Conservation (phyloP, 2,797 vertebrate genomes). For the Acanthopagrus latus region DNA sequence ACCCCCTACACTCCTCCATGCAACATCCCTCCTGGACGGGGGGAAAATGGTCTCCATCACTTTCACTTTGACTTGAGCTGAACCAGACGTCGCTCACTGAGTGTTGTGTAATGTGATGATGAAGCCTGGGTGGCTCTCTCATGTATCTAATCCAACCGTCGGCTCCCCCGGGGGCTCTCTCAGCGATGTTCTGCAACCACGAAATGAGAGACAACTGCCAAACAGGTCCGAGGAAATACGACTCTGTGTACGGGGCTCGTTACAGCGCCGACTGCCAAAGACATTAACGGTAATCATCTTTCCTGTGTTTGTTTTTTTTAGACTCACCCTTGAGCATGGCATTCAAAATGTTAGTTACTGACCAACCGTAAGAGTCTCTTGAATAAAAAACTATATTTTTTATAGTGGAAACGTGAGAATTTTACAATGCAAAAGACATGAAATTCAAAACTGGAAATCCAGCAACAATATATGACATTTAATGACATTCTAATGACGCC, state of each 20-base stretch:
- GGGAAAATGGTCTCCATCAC: conserved; percentile 69
- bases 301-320: conserved; percentile 27
- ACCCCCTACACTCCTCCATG: neutral
- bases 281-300: conserved; percentile 43
- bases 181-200: conserved; percentile 65
- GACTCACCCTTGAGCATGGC: conserved; percentile 4
- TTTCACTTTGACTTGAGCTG: conserved; percentile 75
- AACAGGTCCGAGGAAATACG: conserved; percentile 54
- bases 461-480: conserved; percentile 15
- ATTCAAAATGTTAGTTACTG: neutral
- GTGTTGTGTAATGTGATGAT: conserved; percentile 76
- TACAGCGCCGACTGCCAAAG: conserved; percentile 43
- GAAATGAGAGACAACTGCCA: conserved; percentile 72
- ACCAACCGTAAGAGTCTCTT: neutral
- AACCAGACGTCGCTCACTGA: conserved; percentile 72
- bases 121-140: conserved; percentile 74
- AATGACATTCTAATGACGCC: neutral
- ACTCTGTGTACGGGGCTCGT: conserved; percentile 23
- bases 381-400: neutral
- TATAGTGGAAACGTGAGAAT: neutral
- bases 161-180: conserved; percentile 37
- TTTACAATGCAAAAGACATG: neutral
- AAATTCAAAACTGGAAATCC: neutral
- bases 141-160: conserved; percentile 52
- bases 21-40: conserved; percentile 40